Evolutionary conservation across 1,140 invertebrate species (phyloP).

Genomic region (Amyelois transitella): DNA sequence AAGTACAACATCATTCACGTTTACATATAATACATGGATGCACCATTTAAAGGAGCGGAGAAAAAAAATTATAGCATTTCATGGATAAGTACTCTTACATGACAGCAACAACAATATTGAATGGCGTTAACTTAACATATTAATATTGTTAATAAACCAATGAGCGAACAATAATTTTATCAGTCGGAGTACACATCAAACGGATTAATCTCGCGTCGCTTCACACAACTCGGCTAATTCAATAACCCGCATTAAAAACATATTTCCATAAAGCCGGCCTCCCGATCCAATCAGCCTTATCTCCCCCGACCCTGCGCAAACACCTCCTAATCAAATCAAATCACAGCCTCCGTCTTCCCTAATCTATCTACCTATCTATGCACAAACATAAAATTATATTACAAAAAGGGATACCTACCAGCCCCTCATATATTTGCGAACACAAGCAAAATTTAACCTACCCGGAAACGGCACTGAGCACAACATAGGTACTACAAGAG

Average conservation of each 20-base stretch:
- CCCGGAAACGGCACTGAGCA: slow-evolving; percentile 50
- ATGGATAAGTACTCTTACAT: no score
- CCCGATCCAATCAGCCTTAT: slow-evolving; percentile 69
- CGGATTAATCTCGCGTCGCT: slow-evolving; percentile 51
- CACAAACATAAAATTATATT: slow-evolving; percentile 71
- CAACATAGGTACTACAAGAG: slow-evolving; percentile 45
- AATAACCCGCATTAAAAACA: slow-evolving; percentile 73
- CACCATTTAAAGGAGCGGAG: no score
- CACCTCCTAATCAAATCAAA: slow-evolving; percentile 74
- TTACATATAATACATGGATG: no score
- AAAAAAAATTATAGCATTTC: no score
- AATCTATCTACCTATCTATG: slow-evolving; percentile 70
- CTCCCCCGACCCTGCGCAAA: slow-evolving; percentile 57
- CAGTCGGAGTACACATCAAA: slow-evolving; percentile 34
- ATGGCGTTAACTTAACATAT: not conserved
- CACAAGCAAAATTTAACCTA: slow-evolving; percentile 68
- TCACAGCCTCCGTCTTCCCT: slow-evolving; percentile 70
- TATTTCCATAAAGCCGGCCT: slow-evolving; percentile 62
- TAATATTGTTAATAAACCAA: slow-evolving; percentile 17
- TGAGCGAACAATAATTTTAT: slow-evolving; percentile 29
- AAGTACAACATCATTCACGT: no score
- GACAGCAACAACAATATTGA: slow-evolving; percentile 11
- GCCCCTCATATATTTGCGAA: slow-evolving; percentile 70
- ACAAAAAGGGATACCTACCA: slow-evolving; percentile 68
- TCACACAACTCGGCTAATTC: slow-evolving; percentile 60